Evolutionary conservation across 2,797 vertebrate species (phyloP), one percentile per base, ranked within the genome.

Genomic region (Aldrovandia affinis): DNA sequence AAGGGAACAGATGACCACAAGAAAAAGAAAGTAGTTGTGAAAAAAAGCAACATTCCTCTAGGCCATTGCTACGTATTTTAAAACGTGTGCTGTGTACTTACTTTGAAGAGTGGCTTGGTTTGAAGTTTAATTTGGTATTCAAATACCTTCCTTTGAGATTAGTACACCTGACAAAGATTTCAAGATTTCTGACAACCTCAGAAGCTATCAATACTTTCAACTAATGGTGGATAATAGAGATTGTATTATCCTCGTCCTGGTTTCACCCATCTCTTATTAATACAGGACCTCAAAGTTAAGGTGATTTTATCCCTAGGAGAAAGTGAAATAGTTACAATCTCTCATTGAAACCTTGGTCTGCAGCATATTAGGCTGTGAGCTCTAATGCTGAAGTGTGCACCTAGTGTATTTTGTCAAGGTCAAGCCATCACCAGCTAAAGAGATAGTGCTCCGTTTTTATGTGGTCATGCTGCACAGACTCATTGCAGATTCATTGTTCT

Each of bases 221-320:
- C 75, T 50, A 30, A 78, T 78, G 36, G 75, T 22, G n/a, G 75
- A 50, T 78, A 78, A 78, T 78, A 44, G 75, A 78, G 75, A n/a
- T 78, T 78, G n/a, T 78, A 78, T 28, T 80, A 28, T 54, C 28
- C 52, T 80, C 9, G 50, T 54, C 47, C 28, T 55, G 50, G 12
- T 80, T 80, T 80, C 47, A 10, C 47, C 78, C n/a, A 80, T 54
- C 50, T 18, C 78, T 54, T n/a, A 80, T 55, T 28, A 47, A 36
- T 55, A 55, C 47, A 47, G 28, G 7, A 80, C 39, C 15, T 52
- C 50, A 52, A 9, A 0, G 2, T 78, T 78, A 47, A 30, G 25
- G 28, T 78, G 39, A 22, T 47, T 18, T 77, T 77, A 77, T 44
- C 42, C 73, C 39, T 44, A 10, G 8, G 73, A 77, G 73, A 77